Evolutionary conservation across 2,888 invertebrate species (phyloP), one percentile per base, ranked within the genome.

Genomic region (Steinernema carpocapsae): DNA sequence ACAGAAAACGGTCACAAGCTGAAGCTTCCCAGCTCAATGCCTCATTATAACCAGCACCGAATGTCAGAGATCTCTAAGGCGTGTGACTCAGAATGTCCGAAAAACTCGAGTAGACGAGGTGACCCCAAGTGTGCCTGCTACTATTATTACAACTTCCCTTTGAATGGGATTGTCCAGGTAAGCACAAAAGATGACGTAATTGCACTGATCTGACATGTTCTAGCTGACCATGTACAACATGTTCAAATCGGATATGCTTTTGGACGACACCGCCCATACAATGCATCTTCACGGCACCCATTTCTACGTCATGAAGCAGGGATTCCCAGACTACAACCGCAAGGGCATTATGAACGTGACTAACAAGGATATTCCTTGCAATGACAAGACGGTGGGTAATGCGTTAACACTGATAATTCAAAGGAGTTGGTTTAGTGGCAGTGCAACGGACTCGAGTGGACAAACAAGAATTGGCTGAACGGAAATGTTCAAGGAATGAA

Each of bases 1-100:
- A 83, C 80, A 72, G 84, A 85, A 70, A 82, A 85, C 32, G 84
- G 84, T 42, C 85, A 76, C 75, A 74, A 77, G 52, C 85, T 82
- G 78, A 72, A 78, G 24, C 77, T 76, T 22, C 85, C 86, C 42
- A 79, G 76, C 42, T 84, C 83, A 14, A 80, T 85, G 70, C 86
- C 85, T 7, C 84, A 86, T 59, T 86, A 79, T 72, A 79, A 86
- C 59, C 22, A 75, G 17, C 75, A 79, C 26, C 73, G 79, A 19
- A 78, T 83, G 80, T 74, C 74, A 37, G 48, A 75, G 14, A 76
- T 85, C 29, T 77, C 82, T 2, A 80, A 76, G 32, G 74, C 32
- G 10, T 82, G 82, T 70, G 29, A 48, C 73, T 76, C 75, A 14
- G 64, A 19, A 22, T 46, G 59, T 73, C 76, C 12, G 70, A 37